phyloP scores from a whole-genome alignment of 23 tunicate genomes.

The Clavelina lepadiformis region DNA sequence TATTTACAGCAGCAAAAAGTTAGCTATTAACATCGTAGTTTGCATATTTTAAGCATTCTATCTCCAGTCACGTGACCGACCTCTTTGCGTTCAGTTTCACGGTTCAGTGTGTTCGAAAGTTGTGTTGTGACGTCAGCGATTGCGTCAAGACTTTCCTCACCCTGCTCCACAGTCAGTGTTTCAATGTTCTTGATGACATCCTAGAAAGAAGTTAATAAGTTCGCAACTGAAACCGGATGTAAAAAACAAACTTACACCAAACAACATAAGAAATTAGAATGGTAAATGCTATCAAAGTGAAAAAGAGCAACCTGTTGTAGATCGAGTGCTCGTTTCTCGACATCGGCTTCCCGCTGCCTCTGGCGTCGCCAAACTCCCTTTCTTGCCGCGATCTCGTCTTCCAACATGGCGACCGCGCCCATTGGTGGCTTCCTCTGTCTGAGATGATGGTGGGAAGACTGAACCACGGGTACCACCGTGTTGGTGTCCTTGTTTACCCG shows the following conservation, averaged over 20 bases:
- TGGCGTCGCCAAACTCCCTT: slow-evolving; percentile 78
- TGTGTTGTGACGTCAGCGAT: slow-evolving; percentile 53
- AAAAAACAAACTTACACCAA: too few species aligned
- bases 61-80: too few species aligned
- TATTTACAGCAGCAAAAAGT: too few species aligned
- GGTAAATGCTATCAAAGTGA: too few species aligned
- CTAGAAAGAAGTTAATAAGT: slow-evolving; percentile 11
- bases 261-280: too few species aligned
- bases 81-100: slow-evolving; percentile 68
- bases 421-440: slow-evolving; percentile 69
- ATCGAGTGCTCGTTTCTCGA: slow-evolving; percentile 42
- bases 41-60: too few species aligned
- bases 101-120: slow-evolving; percentile 46
- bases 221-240: too few species aligned
- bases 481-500: slow-evolving; percentile 63
- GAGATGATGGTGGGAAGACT: slow-evolving; percentile 49
- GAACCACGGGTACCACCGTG: slow-evolving; percentile 71
- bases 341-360: slow-evolving; percentile 56
- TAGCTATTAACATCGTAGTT: too few species aligned
- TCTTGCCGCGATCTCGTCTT: slow-evolving; percentile 82
- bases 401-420: slow-evolving; percentile 84
- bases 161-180: slow-evolving; percentile 45
- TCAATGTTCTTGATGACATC: slow-evolving; percentile 42
- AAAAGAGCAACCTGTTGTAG: slow-evolving; percentile 69
- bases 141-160: slow-evolving; percentile 72